Base-by-base conservation (phyloP, 2,888 invertebrate species). In the Tricholauxania praeusta region DNA sequence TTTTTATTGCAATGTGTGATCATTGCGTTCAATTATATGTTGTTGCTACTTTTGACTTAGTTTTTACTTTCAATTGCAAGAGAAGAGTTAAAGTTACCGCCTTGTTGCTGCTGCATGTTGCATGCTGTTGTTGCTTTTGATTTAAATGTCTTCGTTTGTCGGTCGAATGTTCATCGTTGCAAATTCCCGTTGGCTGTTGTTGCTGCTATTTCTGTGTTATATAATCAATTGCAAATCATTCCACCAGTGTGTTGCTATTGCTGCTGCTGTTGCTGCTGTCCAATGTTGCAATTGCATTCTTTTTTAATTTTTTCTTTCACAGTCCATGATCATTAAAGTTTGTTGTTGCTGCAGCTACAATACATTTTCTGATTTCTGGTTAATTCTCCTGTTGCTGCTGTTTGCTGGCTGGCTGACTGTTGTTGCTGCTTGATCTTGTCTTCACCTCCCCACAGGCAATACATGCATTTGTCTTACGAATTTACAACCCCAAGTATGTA, bases 181-280 rank as follows among this genome's bases (percentile, higher is more conserved):
- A 51, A 17, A 19, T 19, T 64, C 47, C 55, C 39, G 19, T 62
- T 65, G 69, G 48, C 59, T 72, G 48, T 63, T 69, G 72, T 67
- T 68, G 63, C 53, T 71, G 39, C 52, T 55, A 68, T 66, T 69
- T 65, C 72, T 74, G 71, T 67, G 69, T 72, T 67, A 74, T 73
- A 75, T 75, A 77, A 78, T 77, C 67, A 47, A 55, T 75, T 76
- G 79, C 80, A 78, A 78, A 48, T 64, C 75, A 67, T 72, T 74
- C 74, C 74, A 75, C 55, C 63, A 72, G 48, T 72, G 75, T 65
- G 72, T 75, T 77, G 74, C 71, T 71, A 71, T 71, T 78, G 75
- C 71, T 74, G 74, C 69, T 74, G 71, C 70, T 57, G 60, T 78
- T 74, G 74, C 69, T 74, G 71, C 70, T 57, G 60, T 78, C 15